Base-by-base conservation (phyloP, 2,113 vertebrate genomes). In the Craseonycteris thonglongyai region DNA sequence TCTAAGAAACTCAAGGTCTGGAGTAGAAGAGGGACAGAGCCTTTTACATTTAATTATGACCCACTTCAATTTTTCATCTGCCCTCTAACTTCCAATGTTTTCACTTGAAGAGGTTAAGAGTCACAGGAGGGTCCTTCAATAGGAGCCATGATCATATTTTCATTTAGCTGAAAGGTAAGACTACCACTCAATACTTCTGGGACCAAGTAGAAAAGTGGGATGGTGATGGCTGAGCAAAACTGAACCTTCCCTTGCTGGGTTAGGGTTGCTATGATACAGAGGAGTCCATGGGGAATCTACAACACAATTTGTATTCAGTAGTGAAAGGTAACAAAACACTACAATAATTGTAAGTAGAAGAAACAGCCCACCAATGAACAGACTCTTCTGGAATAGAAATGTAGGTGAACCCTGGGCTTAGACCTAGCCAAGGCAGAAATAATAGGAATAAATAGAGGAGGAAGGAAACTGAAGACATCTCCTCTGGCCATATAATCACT, bases 1-100 rank as follows among this genome's bases (percentile, higher is more conserved):
- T 54, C 22, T 56, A 63, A 61, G 58, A 85, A 75, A 40, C 7
- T 5, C 22, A 14, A 65, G 47, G 10, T 59, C 65, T 28, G 84
- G 15, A n/a, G 7, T 12, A 66, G 28, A 0, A 4, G 35, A 24
- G 0, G 15, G 9, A 2, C 10, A 59, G 14, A 15, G 12, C 6
- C 14, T 49, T 9, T 66, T 28, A 35, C 11, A 47, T 14, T 19
- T 71, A 54, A 51, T 68, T 35, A 35, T 76, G 51, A 75, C n/a
- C 15, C 30, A 24, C 6, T 89, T 74, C 30, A 14, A 65, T 7
- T 35, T 49, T 78, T 54, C 59, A 72, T 68, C 19, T 15, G 0
- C 12, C 33, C 5, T 63, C 4, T 92, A 21, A 63, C 40, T 91
- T 26, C 63, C 49, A 75, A 56, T 15, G 16, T 38, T 69, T 33